Evolutionary conservation across 2,113 vertebrate genomes (phyloP).

Genomic region (Serinus canaria): DNA sequence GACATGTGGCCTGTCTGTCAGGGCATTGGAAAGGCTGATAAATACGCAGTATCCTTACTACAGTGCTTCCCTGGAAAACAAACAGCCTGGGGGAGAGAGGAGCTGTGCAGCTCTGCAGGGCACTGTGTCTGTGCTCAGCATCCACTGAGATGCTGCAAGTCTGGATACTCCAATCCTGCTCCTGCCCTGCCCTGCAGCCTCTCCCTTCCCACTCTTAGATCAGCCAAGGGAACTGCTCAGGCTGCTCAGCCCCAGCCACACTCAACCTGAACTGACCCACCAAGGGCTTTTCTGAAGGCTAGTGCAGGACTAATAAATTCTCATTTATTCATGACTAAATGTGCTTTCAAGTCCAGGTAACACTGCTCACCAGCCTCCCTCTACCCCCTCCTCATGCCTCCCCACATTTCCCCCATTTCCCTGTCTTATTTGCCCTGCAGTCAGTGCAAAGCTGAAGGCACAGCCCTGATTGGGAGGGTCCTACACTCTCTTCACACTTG

Average conservation of each 20-base stretch:
- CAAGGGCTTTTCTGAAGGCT: not conserved
- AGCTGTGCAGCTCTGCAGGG: not conserved
- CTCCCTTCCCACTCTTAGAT: not conserved
- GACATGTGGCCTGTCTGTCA: not conserved
- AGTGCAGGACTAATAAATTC: not conserved
- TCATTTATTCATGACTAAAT: not conserved
- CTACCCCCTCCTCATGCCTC: not conserved
- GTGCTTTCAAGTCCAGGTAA: not conserved
- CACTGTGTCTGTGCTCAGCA: not conserved
- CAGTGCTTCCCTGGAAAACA: not conserved
- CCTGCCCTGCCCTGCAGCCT: not conserved
- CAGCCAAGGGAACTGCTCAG: not conserved
- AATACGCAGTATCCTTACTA: not conserved
- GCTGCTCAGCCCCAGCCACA: not conserved
- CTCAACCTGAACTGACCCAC: not conserved
- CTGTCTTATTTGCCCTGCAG: not conserved
- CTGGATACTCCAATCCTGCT: not conserved
- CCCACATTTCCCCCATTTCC: not conserved
- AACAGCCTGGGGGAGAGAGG: not conserved
- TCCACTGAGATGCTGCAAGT: not conserved
- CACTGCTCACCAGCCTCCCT: not conserved
- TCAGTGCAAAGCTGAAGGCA: not conserved
- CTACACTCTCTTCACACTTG: not conserved
- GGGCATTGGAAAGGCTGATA: not conserved
- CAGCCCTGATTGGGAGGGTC: not conserved